phyloP scores from a whole-genome alignment of 2,797 vertebrate species.

The Periophthalmus magnuspinnatus region DNA sequence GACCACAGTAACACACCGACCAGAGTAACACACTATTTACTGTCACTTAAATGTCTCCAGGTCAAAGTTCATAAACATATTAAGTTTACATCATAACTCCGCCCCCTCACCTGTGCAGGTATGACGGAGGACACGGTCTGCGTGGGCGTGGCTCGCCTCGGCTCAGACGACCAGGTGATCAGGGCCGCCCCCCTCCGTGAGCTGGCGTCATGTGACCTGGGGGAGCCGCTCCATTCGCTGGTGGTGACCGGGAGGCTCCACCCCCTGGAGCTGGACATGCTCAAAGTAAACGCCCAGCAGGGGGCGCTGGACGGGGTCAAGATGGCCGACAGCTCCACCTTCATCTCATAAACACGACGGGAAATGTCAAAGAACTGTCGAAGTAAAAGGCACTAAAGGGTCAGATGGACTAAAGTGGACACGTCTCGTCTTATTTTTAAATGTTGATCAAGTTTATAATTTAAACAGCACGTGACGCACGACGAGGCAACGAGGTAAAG shows the following conservation, averaged over 20 bases:
- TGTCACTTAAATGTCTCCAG: too few relatives aligned
- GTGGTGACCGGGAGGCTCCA: constrained; percentile 87
- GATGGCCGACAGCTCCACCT: constrained; percentile 70
- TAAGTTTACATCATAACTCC: too few relatives aligned
- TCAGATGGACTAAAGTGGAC: too few relatives aligned
- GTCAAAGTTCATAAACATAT: too few relatives aligned
- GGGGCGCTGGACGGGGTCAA: constrained; percentile 62
- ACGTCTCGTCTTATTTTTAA: too few relatives aligned
- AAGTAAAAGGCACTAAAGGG: too few relatives aligned
- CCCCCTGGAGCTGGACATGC: constrained; percentile 92
- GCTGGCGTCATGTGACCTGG: constrained; percentile 84
- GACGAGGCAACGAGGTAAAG: too few relatives aligned
- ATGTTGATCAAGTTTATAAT: too few relatives aligned
- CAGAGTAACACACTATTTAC: too few relatives aligned
- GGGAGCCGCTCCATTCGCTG: constrained; percentile 88
- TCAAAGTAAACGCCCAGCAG: constrained; percentile 79
- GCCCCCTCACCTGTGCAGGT: constrained; percentile 62
- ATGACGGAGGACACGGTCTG: constrained; percentile 88
- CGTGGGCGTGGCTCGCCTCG: constrained; percentile 89
- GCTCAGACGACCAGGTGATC: constrained; percentile 85
- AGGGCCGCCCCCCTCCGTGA: constrained; percentile 78
- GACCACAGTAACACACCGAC: too few relatives aligned
- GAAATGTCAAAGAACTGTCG: neutral
- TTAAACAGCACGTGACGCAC: too few relatives aligned
- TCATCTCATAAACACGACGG: constrained; percentile 45